Evolutionary conservation across 2,888 invertebrate species (phyloP), one percentile per base, ranked within the genome.

Genomic region (Drosophila buzzatii): DNA sequence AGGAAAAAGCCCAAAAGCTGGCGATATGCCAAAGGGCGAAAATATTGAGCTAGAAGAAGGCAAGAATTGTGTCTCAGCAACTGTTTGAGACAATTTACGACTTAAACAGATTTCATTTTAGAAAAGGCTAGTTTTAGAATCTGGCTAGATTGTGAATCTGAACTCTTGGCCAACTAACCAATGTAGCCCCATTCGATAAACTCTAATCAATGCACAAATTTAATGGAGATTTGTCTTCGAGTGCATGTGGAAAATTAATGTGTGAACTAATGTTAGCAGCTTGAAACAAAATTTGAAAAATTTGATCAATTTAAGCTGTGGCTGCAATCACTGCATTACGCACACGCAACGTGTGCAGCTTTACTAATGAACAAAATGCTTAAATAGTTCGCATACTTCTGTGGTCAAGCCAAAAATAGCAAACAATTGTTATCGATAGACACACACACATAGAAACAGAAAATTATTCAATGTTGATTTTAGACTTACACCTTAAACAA

Each of bases 261-360:
- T 72, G 60, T 59, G 70, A 71, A 79, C 74, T 85, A 81, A 70
- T 73, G 65, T 61, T 70, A 49, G 55, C 37, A 16, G 31, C 55
- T 51, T 42, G 55, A 37, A 49, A 9, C 16, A 51, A 51, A 44
- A 67, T 69, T 76, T 62, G 61, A 60, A 64, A 81, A 70, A 70
- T 72, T 80, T 79, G 59, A 70, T 77, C 66, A 82, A 80, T 80
- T 70, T 63, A 53, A 70, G 65, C 69, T 63, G n/a, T 31, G 47
- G 52, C 37, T 60, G 23, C 56, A 51, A 33, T 59, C 47, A 59
- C 47, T 74, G 70, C 52, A 74, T 82, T 76, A 82, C 71, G 61
- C 67, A 77, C 73, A 63, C 68, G 82, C 64, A 66, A 42, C 31
- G 70, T 66, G 18, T 64, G 41, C 58, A 27, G 52, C 23, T 66